A percentile compares a stretch with the other conserved stretches of the same genome.
These are phyloP conservation scores for Ochotona curzoniae DNA, from an alignment of 2,113 vertebrate species.

Conservation along the genomic window DNA sequence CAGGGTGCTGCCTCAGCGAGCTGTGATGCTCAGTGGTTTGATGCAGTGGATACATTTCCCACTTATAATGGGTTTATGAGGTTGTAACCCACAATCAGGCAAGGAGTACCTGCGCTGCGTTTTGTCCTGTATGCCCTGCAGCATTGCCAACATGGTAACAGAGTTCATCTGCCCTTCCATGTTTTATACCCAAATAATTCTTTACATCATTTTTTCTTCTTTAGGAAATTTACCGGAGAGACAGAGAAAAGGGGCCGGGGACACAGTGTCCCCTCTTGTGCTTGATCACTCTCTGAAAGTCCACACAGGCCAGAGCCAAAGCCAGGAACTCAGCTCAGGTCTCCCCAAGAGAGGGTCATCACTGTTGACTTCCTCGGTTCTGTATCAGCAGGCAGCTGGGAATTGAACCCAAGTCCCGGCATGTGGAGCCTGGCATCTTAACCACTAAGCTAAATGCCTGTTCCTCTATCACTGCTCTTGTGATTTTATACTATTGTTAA, in stretches of 20 bases:
- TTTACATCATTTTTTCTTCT: background rate
- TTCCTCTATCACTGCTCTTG: background rate
- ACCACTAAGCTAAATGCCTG: too few relatives aligned
- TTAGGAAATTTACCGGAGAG: too few relatives aligned
- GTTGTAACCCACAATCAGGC: background rate
- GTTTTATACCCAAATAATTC: background rate
- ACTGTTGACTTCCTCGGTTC: too few relatives aligned
- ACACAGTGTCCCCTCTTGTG: too few relatives aligned
- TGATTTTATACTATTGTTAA: background rate
- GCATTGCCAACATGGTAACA: background rate
- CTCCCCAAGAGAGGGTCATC: too few relatives aligned
- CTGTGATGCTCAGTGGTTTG: background rate
- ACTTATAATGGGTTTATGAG: background rate
- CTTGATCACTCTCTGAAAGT: too few relatives aligned
- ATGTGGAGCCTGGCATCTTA: too few relatives aligned
- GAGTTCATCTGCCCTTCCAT: background rate
- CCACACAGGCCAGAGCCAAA: too few relatives aligned
- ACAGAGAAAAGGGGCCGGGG: too few relatives aligned
- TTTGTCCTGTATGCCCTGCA: background rate
- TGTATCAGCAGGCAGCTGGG: too few relatives aligned
- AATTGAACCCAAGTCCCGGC: too few relatives aligned
- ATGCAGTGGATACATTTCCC: background rate
- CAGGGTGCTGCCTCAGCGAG: background rate
- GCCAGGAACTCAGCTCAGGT: too few relatives aligned
- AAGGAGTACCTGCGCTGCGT: background rate